These are phyloP conservation scores for Palaemon carinicauda DNA, from an alignment of 1,140 invertebrate genomes.

Conservation along the genomic window DNA sequence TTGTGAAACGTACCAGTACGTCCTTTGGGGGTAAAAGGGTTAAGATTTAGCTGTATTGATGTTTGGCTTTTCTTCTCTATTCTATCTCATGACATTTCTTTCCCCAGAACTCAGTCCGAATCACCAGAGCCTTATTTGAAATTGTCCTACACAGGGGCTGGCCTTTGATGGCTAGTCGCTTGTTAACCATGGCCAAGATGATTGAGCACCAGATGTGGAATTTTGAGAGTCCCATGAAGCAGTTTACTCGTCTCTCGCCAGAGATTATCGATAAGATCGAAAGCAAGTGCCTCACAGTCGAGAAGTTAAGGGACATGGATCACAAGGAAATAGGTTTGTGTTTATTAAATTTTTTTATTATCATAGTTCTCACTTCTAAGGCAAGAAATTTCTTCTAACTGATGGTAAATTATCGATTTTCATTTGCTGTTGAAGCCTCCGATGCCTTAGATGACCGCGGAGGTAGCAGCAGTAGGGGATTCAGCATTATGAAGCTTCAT, in stretches of 20 bases:
- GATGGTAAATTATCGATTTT: neutral
- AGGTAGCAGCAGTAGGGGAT: no score
- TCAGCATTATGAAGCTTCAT: no score
- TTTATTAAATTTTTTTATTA: neutral
- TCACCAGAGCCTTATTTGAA: slow-evolving; percentile 92
- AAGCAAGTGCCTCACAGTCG: slow-evolving; percentile 75
- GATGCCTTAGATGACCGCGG: no score
- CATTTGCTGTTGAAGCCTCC: no score
- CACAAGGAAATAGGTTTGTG: slow-evolving; percentile 81
- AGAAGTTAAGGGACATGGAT: slow-evolving; percentile 85
- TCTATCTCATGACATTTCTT: no score
- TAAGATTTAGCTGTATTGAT: no score
- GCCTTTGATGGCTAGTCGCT: slow-evolving; percentile 83
- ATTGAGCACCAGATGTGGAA: slow-evolving; percentile 90
- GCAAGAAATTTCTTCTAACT: no score
- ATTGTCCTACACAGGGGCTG: slow-evolving; percentile 89
- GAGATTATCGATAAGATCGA: slow-evolving; percentile 88
- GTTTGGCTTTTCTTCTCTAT: neutral
- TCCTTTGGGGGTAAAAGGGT: no score
- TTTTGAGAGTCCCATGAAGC: slow-evolving; percentile 83
- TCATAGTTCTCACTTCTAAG: no score
- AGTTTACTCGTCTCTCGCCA: slow-evolving; percentile 81
- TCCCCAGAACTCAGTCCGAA: slow-evolving; percentile 84
- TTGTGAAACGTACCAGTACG: no score
- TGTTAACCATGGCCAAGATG: slow-evolving; percentile 79